Conservation (phyloP, 2,888 invertebrate species). For the Epinotia nisella region DNA sequence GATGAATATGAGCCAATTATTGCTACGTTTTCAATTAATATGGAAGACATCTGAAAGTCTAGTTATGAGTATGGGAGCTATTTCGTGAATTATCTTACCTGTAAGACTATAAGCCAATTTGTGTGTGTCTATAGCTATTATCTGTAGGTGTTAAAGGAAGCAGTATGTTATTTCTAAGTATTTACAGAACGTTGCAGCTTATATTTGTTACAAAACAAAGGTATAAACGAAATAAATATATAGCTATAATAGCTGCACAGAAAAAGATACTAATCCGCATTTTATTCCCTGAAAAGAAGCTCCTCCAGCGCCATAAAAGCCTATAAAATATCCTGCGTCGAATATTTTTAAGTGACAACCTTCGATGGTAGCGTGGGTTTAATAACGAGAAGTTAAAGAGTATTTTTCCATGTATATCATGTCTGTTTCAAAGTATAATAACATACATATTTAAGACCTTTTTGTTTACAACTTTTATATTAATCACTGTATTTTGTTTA, state of each 20-base stretch:
- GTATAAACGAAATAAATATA: slow-evolving; percentile 14
- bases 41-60: too few relatives aligned
- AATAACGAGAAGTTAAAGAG: slow-evolving; percentile 20
- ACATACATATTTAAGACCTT: too few relatives aligned
- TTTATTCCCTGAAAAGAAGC: slow-evolving; percentile 65
- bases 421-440: too few relatives aligned
- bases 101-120: too few relatives aligned
- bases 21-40: not conserved
- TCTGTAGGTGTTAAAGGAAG: too few relatives aligned
- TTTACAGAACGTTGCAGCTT: not conserved
- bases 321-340: slow-evolving; percentile 30
- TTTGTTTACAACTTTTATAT: too few relatives aligned
- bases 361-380: slow-evolving; percentile 43
- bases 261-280: slow-evolving; percentile 72
- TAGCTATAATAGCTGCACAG: slow-evolving; percentile 55
- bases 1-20: not conserved
- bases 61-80: too few relatives aligned
- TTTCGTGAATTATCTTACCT: too few relatives aligned
- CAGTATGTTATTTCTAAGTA: too few relatives aligned
- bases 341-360: slow-evolving; percentile 67
- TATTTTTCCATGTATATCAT: not conserved
- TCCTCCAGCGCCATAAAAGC: slow-evolving; percentile 59
- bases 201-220: not conserved
- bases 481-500: too few relatives aligned
- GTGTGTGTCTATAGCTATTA: too few relatives aligned